These are phyloP conservation scores for Napeogenes inachia DNA, from an alignment of 2,888 invertebrate species.

Conservation along the genomic window DNA sequence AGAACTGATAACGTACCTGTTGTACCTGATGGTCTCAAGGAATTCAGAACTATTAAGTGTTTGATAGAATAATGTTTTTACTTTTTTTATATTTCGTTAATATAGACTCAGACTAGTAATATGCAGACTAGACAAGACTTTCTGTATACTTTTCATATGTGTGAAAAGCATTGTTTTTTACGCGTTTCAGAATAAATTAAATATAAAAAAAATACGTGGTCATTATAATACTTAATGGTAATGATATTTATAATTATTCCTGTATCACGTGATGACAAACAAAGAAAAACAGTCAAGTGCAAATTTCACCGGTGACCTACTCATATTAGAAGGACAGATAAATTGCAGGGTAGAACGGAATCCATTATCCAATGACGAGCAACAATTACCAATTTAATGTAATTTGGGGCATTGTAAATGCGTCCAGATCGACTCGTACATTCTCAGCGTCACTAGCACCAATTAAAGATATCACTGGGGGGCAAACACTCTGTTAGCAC, in stretches of 20 bases:
- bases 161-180: too few relatives aligned
- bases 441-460: slow-evolving; percentile 71
- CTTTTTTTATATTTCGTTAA: too few relatives aligned
- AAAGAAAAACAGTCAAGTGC: slow-evolving; percentile 67
- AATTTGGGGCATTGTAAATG: slow-evolving; percentile 71
- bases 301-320: slow-evolving; percentile 61
- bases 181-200: too few relatives aligned
- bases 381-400: slow-evolving; percentile 77
- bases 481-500: slow-evolving; percentile 52
- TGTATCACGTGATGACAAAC: slow-evolving; percentile 42
- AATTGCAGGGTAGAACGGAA: slow-evolving; percentile 65
- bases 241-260: neutral
- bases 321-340: slow-evolving; percentile 44
- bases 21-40: slow-evolving; percentile 35
- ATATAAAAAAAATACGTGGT: too few relatives aligned
- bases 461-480: slow-evolving; percentile 57
- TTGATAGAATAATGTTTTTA: too few relatives aligned
- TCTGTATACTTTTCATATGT: too few relatives aligned
- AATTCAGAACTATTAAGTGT: slow-evolving; percentile 26
- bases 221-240: neutral
- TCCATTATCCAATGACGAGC: slow-evolving; percentile 77
- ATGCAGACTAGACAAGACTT: too few relatives aligned
- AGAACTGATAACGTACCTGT: slow-evolving; percentile 61
- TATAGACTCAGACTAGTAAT: too few relatives aligned
- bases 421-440: slow-evolving; percentile 62